Conservation (phyloP, 1,140 invertebrate species). For the Ips nitidus region DNA sequence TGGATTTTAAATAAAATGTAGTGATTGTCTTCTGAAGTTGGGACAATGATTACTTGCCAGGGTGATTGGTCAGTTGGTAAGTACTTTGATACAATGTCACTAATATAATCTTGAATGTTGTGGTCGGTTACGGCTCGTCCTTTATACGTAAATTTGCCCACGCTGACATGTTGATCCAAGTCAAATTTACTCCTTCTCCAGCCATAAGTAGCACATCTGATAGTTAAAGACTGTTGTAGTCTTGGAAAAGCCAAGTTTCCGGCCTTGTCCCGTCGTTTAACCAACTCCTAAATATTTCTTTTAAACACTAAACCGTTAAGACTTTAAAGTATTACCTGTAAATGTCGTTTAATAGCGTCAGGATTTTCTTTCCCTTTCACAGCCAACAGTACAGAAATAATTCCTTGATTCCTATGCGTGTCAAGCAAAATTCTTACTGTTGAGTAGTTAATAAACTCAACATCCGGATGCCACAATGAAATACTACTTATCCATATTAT, state of each 20-base stretch:
- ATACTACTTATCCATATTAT: conserved; percentile 45
- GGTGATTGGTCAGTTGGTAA: conserved; percentile 68
- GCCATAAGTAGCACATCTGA: conserved; percentile 68
- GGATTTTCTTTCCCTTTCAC: conserved; percentile 58
- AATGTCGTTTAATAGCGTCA: conserved; percentile 45
- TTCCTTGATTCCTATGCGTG: conserved; percentile 68
- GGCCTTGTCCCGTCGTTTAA: conserved; percentile 58
- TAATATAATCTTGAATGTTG: conserved; percentile 80
- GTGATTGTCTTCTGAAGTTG: conserved; percentile 63
- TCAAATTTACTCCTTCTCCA: conserved; percentile 66
- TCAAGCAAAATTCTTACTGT: conserved; percentile 67
- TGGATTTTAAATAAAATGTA: conserved; percentile 75
- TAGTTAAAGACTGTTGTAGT: conserved; percentile 60
- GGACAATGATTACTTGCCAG: conserved; percentile 80
- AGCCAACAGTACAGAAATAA: conserved; percentile 65
- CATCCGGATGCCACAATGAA: conserved; percentile 47
- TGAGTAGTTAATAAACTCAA: conserved; percentile 65
- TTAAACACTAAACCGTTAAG: background rate
- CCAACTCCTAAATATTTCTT: conserved; percentile 53
- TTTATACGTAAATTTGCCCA: conserved; percentile 62
- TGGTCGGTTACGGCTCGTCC: conserved; percentile 67
- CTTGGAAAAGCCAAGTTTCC: conserved; percentile 63
- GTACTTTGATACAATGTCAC: conserved; percentile 75
- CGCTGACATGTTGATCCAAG: conserved; percentile 70
- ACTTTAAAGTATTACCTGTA: conserved; percentile 41